A percentile compares a stretch with the other conserved stretches of the same genome.
Conservation (phyloP, 1,140 invertebrate genomes). For the Stegodyphus dumicola region DNA sequence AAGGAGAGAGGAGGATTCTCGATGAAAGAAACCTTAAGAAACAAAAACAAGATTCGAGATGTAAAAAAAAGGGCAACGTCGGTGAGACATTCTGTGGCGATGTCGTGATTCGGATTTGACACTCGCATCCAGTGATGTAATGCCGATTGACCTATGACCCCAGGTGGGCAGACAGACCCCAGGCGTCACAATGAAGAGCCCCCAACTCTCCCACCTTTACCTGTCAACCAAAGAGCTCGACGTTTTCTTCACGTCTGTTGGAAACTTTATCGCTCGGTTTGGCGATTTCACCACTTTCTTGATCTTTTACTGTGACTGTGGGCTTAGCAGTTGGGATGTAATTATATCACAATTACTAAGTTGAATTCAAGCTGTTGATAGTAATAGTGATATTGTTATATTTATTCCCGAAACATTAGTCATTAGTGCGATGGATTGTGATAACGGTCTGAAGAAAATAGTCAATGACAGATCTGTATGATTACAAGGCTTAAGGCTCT, state of each 20-base stretch:
- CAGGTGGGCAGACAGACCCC: slow-evolving; percentile 14
- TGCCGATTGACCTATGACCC: slow-evolving; percentile 45
- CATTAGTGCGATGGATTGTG: no score
- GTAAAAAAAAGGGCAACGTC: slow-evolving; percentile 19
- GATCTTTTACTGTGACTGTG: no score
- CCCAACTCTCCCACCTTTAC: slow-evolving; percentile 39
- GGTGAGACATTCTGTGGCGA: slow-evolving; percentile 49
- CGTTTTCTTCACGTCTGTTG: background rate
- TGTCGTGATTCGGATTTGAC: slow-evolving; percentile 55
- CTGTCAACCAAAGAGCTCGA: slow-evolving; percentile 22
- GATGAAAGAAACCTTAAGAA: slow-evolving; percentile 14
- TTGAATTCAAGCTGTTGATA: no score
- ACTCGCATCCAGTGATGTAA: slow-evolving; percentile 46
- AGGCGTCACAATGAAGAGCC: slow-evolving; percentile 18
- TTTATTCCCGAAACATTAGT: no score
- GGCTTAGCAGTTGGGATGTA: no score
- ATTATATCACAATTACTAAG: no score
- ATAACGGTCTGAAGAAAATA: no score
- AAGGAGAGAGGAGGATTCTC: background rate
- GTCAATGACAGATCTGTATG: no score
- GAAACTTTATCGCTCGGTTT: slow-evolving; percentile 22
- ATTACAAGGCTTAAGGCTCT: no score
- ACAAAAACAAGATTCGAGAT: slow-evolving; percentile 12
- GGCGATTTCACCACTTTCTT: slow-evolving; percentile 1
- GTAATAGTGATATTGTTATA: no score